These are phyloP conservation scores for Thunnus maccoyii DNA, from an alignment of 2,113 vertebrate species.

Conservation along the genomic window DNA sequence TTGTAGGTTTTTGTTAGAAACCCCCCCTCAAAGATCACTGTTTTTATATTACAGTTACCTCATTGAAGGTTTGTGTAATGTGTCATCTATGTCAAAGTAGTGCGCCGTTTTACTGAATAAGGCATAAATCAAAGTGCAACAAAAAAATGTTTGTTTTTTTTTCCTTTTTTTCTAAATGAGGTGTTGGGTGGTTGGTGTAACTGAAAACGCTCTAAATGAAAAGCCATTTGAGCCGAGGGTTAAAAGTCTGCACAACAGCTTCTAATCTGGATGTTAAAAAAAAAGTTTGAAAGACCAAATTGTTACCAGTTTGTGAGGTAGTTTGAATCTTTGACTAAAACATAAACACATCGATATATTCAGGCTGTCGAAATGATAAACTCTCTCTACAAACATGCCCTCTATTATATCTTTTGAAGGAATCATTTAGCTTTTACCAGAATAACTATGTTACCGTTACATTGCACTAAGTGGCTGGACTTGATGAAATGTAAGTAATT, in stretches of 20 bases:
- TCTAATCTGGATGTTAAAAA: slow-evolving; percentile 13
- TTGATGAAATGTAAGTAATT: background rate
- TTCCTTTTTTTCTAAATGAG: background rate
- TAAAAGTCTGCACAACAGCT: background rate
- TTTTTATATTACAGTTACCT: background rate
- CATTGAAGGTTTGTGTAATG: background rate
- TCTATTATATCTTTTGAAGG: slow-evolving; percentile 3
- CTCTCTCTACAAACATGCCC: slow-evolving; percentile 19
- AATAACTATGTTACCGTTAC: background rate
- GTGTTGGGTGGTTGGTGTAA: background rate
- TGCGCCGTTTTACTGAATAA: slow-evolving; percentile 42
- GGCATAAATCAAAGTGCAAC: slow-evolving; percentile 72
- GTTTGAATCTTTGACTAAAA: slow-evolving; percentile 43
- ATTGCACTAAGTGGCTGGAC: slow-evolving; percentile 16
- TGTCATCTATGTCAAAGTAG: background rate
- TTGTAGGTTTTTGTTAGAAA: background rate
- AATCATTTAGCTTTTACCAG: background rate
- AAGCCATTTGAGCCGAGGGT: background rate
- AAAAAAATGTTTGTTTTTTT: background rate
- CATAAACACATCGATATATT: background rate
- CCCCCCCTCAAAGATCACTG: too few species aligned
- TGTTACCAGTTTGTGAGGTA: slow-evolving; percentile 58
- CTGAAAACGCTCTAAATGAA: background rate
- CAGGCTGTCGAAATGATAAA: slow-evolving; percentile 15
- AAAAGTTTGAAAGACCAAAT: background rate